Conservation (phyloP, 2,888 invertebrate genomes). For the Chymomyza fuscimana region DNA sequence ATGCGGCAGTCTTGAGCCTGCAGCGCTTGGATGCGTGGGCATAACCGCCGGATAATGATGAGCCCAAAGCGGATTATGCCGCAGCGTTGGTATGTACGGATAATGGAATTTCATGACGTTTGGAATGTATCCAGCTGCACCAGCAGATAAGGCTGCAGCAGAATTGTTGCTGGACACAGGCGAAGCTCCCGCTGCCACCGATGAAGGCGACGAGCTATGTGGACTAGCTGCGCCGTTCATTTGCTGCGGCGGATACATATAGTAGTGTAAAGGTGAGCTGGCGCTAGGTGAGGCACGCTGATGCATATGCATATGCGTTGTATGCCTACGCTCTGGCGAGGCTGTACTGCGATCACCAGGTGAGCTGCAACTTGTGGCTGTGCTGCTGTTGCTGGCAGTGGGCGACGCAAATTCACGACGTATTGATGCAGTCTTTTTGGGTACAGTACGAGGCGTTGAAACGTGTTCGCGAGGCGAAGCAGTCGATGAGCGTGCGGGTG, state of each 20-base stretch:
- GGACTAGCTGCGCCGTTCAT: conserved; percentile 73
- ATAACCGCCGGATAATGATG: conserved; percentile 80
- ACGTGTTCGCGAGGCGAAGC: conserved; percentile 69
- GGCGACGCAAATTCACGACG: conserved; percentile 80
- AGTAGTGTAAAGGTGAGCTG: conserved; percentile 74
- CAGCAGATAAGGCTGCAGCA: conserved; percentile 74
- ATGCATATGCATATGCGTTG: conserved; percentile 52
- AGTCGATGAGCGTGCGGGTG: conserved; percentile 72
- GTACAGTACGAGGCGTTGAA: conserved; percentile 78
- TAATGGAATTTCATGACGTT: conserved; percentile 64
- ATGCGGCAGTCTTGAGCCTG: conserved; percentile 79
- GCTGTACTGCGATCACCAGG: conserved; percentile 68
- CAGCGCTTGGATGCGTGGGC: conserved; percentile 73
- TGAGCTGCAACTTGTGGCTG: conserved; percentile 63
- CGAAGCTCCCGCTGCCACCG: conserved; percentile 40
- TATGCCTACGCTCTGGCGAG: conserved; percentile 67
- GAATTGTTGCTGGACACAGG: conserved; percentile 53
- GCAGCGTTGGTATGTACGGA: conserved; percentile 79
- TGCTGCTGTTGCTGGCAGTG: conserved; percentile 65
- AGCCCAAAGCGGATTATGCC: conserved; percentile 81
- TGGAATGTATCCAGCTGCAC: conserved; percentile 79
- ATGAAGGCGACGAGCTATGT: conserved; percentile 57
- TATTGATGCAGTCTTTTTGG: conserved; percentile 80
- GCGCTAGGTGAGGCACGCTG: conserved; percentile 67
- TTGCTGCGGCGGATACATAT: conserved; percentile 78